Evolutionary conservation across 2,797 vertebrate species (phyloP).

Genomic region (Sebastes reedi): DNA sequence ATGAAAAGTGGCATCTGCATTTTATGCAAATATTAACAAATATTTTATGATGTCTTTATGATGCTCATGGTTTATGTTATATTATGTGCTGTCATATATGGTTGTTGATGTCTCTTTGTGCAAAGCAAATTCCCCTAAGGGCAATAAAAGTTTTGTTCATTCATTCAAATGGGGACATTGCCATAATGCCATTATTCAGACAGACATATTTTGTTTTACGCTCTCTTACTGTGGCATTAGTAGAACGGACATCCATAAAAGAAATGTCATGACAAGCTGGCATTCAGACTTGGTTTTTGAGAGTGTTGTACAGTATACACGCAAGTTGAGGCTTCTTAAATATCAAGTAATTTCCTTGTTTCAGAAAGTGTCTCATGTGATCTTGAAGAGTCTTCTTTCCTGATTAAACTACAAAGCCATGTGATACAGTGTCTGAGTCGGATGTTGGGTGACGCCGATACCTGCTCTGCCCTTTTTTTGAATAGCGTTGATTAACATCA

Average conservation of each 20-base stretch:
- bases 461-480: not conserved
- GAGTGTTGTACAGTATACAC: not conserved
- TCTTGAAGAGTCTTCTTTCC: not conserved
- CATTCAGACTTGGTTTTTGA: not conserved
- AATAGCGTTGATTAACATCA: not conserved
- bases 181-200: not conserved
- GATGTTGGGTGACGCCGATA: not conserved
- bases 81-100: no score
- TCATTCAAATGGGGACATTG: not conserved
- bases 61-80: no score
- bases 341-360: not conserved
- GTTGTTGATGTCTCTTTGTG: no score
- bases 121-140: no score
- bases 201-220: not conserved
- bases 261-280: not conserved
- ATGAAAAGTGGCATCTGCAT: not conserved
- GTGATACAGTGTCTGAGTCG: not conserved
- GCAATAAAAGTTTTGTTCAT: no score
- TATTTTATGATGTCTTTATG: no score
- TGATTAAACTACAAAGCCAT: not conserved
- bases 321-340: not conserved
- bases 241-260: not conserved
- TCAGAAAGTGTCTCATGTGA: not conserved
- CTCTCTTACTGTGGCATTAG: not conserved
- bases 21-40: not conserved